Evolutionary conservation across 1,140 invertebrate genomes (phyloP).

Genomic region (Sminthurides bifidus): DNA sequence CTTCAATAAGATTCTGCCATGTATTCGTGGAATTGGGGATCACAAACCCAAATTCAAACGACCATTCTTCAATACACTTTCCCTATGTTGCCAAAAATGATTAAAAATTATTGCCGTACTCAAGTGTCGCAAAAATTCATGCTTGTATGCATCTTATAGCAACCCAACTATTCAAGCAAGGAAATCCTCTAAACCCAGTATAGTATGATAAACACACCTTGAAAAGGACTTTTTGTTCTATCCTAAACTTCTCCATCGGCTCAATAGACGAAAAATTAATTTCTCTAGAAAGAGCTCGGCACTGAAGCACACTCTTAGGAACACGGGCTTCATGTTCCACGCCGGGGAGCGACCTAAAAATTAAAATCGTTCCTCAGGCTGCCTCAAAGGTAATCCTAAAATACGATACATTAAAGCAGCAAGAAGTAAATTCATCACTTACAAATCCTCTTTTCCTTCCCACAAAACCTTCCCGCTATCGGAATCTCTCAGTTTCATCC

Average conservation of each 20-base stretch:
- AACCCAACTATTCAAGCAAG: too few species aligned
- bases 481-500: slow-evolving; percentile 95
- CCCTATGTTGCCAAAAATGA: slow-evolving; percentile 44
- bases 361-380: slow-evolving; percentile 8
- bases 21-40: slow-evolving; percentile 98
- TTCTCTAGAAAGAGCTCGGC: slow-evolving; percentile 87
- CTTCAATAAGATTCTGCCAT: slow-evolving; percentile 96
- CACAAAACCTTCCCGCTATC: slow-evolving; percentile 92
- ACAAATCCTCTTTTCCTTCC: slow-evolving; percentile 96
- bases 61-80: slow-evolving; percentile 87
- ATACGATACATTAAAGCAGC: background rate
- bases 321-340: slow-evolving; percentile 91
- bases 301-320: slow-evolving; percentile 92
- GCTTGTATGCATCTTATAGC: too few species aligned
- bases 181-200: too few species aligned
- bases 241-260: slow-evolving; percentile 88
- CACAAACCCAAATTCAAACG: slow-evolving; percentile 98
- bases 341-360: slow-evolving; percentile 58
- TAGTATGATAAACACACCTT: slow-evolving; percentile 47
- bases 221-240: slow-evolving; percentile 82
- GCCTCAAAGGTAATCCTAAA: background rate
- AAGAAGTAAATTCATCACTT: too few species aligned
- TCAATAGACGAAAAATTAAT: slow-evolving; percentile 97
- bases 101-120: slow-evolving; percentile 1
- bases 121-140: background rate